Evolutionary conservation across 2,888 invertebrate genomes (phyloP), one percentile per base, ranked within the genome.

Genomic region (Parnassius mnemosyne): DNA sequence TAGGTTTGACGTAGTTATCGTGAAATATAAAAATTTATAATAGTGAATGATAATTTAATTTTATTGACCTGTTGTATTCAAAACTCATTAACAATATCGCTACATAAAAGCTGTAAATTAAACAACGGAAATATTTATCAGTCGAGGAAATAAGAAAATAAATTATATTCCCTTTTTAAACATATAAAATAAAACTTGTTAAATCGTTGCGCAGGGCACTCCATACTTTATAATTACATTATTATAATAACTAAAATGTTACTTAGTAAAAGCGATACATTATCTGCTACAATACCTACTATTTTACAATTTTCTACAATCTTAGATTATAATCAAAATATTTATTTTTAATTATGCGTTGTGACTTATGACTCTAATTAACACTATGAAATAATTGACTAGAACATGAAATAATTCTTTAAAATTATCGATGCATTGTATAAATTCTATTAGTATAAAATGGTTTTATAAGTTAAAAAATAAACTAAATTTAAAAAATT

Each of bases 301-400:
- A 63, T 58, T 54, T 51, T 63, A 63, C 63, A 63, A 46, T 63
- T 58, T 63, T 54, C 58, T 63, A 63, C 63, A 42, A 25, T 49
- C 7, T 41, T 57, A 57, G 42, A 59, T 49, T 56, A 16, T 54
- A 63, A 55, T 58, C 59, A 63, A 63, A 51, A 55, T 58, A 58
- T 55, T 58, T 51, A 20, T 46, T 34, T 34, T 34, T 55, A 53
- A 55, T 9, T 51, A 58, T n/a, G 10, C 54, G 47, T 20, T 53
- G 20, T 57, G 53, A 57, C 49, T 20, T n/a, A 7, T 7, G 7
- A 34, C 34, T 53, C 53, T 55, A 58, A 46, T 59, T 51, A 13
- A 51, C 34, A 51, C 50, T 59, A 51, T 50, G 25, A 58, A 55
- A 59, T 58, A 59, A 63, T 63, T 63, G 63, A 63, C 63, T 63